phyloP scores from a whole-genome alignment of 2,888 invertebrate genomes.

The Leptinotarsa rubiginosa region DNA sequence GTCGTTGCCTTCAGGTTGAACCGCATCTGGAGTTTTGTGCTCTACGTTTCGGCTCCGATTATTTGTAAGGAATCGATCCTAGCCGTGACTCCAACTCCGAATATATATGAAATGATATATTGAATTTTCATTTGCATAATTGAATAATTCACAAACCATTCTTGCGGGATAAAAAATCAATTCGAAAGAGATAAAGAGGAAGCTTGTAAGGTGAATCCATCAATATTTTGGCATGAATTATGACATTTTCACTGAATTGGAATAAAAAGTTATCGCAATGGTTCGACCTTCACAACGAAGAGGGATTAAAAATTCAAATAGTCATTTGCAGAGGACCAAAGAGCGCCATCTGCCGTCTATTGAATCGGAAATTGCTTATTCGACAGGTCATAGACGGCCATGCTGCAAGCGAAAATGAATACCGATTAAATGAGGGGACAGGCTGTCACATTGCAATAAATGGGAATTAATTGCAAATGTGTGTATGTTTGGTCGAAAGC shows the following conservation, averaged over 20 bases:
- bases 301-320: constrained; percentile 52
- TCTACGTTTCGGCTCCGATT: too few relatives aligned
- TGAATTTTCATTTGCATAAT: not conserved
- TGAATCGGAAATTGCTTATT: constrained; percentile 52
- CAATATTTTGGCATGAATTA: constrained; percentile 28
- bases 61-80: too few relatives aligned
- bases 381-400: constrained; percentile 40
- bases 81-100: too few relatives aligned
- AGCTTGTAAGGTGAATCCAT: not conserved
- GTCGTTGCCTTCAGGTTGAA: too few relatives aligned
- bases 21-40: too few relatives aligned
- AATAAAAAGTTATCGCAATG: constrained; percentile 24
- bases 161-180: not conserved
- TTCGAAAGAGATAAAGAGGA: not conserved
- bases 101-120: too few relatives aligned
- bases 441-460: constrained; percentile 44
- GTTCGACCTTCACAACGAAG: constrained; percentile 44
- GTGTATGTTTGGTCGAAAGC: constrained; percentile 14
- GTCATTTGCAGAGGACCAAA: constrained; percentile 48
- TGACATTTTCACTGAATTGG: constrained; percentile 16
- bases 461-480: constrained; percentile 38
- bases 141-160: not conserved
- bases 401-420: constrained; percentile 49
- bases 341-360: constrained; percentile 50
- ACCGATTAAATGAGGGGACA: constrained; percentile 50